phyloP scores from a whole-genome alignment of 2,797 vertebrate species.

The Peromyscus aztecus region DNA sequence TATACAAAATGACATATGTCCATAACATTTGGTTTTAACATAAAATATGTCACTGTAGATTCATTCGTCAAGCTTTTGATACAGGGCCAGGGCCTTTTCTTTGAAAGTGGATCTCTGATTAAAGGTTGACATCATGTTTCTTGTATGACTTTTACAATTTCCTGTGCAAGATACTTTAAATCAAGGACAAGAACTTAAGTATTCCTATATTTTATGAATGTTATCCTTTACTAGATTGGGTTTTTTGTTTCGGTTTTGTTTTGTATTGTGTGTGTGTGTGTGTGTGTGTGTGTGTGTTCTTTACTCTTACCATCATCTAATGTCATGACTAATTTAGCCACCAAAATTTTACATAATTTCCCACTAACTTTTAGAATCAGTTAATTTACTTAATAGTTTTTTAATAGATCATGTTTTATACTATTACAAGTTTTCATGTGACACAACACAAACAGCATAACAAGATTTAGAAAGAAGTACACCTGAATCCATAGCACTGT shows the following conservation, averaged over 20 bases:
- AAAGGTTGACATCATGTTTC: conserved; percentile 27
- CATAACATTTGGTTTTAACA: conserved; percentile 68
- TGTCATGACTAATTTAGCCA: conserved; percentile 10
- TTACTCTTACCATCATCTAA: neutral
- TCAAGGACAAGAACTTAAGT: conserved; percentile 12
- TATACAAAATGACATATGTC: conserved; percentile 29
- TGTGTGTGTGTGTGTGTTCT: neutral
- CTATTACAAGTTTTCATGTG: neutral
- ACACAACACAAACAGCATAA: neutral
- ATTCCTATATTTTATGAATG: neutral
- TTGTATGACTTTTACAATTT: neutral
- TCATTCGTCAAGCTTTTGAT: conserved; percentile 47
- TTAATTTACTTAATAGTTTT: neutral
- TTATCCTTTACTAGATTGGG: neutral
- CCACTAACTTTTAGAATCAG: neutral
- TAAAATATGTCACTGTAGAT: conserved; percentile 41
- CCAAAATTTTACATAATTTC: conserved; percentile 33
- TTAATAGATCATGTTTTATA: neutral
- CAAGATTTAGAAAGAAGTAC: neutral
- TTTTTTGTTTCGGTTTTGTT: neutral
- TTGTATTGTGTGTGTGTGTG: neutral
- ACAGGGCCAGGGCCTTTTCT: neutral
- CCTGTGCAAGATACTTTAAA: conserved; percentile 24
- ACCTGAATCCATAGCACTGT: neutral
- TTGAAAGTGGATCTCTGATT: conserved; percentile 10